Conservation (phyloP, 1,140 invertebrate genomes). For the Lepidurus apus region DNA sequence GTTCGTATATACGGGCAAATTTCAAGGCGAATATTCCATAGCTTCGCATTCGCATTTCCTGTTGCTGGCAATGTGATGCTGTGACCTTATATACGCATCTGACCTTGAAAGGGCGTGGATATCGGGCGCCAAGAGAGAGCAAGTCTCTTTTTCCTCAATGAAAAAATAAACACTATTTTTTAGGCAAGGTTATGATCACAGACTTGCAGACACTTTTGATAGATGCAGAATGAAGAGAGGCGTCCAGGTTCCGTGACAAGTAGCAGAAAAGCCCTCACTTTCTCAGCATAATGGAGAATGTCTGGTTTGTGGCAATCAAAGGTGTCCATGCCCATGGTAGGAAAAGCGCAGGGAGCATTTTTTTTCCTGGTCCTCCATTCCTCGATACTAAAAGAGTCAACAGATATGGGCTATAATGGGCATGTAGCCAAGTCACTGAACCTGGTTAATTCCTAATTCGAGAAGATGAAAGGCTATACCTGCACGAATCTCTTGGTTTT, state of each 20-base stretch:
- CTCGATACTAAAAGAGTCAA: not conserved
- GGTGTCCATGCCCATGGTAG: not conserved
- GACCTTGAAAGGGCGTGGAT: slow-evolving; percentile 8
- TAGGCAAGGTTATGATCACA: not conserved
- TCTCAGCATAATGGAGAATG: not conserved
- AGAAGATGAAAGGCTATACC: no score
- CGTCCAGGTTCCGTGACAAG: not conserved
- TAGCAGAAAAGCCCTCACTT: not conserved
- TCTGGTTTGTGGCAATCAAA: not conserved
- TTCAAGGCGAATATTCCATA: no score
- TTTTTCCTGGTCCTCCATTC: not conserved
- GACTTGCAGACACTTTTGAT: not conserved
- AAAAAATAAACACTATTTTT: not conserved
- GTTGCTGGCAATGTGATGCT: not conserved
- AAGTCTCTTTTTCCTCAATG: no score
- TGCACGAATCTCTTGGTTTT: no score
- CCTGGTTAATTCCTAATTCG: no score
- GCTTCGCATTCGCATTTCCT: not conserved
- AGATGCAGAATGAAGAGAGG: not conserved
- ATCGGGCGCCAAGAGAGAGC: not conserved
- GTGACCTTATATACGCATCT: not conserved
- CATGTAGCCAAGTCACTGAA: no score
- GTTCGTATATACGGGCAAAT: no score
- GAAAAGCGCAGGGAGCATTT: not conserved
- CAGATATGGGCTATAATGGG: no score